Evolutionary conservation across 2,888 invertebrate species (phyloP).

Genomic region (Atrina japonica): DNA sequence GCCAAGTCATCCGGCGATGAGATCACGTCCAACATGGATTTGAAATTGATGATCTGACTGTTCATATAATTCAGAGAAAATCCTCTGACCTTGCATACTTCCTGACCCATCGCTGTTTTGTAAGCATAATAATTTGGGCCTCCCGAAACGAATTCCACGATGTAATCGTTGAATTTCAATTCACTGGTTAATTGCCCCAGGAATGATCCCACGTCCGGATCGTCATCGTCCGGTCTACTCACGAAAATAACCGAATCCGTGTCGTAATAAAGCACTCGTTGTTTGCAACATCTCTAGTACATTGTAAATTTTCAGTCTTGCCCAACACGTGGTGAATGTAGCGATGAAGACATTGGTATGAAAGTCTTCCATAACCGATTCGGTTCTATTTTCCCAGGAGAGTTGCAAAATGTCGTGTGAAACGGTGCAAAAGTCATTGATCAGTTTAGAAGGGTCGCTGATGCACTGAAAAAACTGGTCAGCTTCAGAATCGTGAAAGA

Average conservation of each 20-base stretch:
- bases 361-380: background rate
- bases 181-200: constrained; percentile 45
- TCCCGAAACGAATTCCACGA: constrained; percentile 26
- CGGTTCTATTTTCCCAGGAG: constrained; percentile 2
- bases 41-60: constrained; percentile 16
- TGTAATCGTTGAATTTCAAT: constrained; percentile 60
- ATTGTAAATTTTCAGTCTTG: constrained; percentile 73
- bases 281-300: constrained; percentile 70
- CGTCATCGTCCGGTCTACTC: constrained; percentile 25
- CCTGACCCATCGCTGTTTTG: constrained; percentile 12
- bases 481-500: constrained; percentile 22
- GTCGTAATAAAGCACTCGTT: constrained; percentile 76
- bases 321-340: constrained; percentile 76
- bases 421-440: constrained; percentile 36
- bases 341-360: constrained; percentile 67
- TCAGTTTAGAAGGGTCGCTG: constrained; percentile 12
- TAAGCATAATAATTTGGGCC: constrained; percentile 45
- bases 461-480: constrained; percentile 16
- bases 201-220: constrained; percentile 3
- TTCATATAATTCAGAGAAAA: constrained; percentile 25
- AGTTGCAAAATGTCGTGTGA: constrained; percentile 20
- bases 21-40: constrained; percentile 9
- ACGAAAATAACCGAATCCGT: constrained; percentile 76
- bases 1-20: background rate
- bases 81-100: constrained; percentile 27